Evolutionary conservation across 2,888 invertebrate genomes (phyloP).

Genomic region (Galerucella calmariensis): DNA sequence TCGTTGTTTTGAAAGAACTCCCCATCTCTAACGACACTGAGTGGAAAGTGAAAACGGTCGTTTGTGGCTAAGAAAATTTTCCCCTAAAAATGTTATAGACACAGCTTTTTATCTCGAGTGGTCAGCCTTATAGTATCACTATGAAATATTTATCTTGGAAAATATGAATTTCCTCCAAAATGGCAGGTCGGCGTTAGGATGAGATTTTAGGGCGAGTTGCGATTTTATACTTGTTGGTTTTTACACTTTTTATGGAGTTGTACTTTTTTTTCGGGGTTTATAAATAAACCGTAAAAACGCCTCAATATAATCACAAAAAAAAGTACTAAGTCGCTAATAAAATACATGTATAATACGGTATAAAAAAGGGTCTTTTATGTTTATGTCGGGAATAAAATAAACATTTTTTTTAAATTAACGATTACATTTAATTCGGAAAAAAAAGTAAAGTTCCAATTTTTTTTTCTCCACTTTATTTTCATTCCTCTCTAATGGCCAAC

Average conservation of each 20-base stretch:
- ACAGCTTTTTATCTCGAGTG: slow-evolving; percentile 48
- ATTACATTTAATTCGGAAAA: too few species aligned
- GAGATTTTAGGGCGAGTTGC: slow-evolving; percentile 23
- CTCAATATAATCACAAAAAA: background rate
- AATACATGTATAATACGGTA: too few species aligned
- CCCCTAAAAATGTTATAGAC: slow-evolving; percentile 48
- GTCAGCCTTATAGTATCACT: slow-evolving; percentile 44
- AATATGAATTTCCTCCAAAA: slow-evolving; percentile 39
- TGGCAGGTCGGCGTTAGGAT: slow-evolving; percentile 22
- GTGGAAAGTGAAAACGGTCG: slow-evolving; percentile 61
- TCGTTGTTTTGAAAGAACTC: background rate
- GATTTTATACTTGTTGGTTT: slow-evolving; percentile 13
- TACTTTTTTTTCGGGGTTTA: background rate
- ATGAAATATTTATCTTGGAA: slow-evolving; percentile 48
- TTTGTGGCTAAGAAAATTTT: slow-evolving; percentile 53
- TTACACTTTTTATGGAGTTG: slow-evolving; percentile 24
- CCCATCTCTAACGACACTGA: slow-evolving; percentile 50
- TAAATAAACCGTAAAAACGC: background rate
- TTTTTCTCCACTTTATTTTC: background rate
- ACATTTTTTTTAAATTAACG: too few species aligned
- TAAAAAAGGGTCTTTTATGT: too few species aligned
- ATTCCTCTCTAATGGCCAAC: background rate
- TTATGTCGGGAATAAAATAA: too few species aligned
- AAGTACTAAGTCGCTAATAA: background rate
- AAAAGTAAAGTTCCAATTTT: too few species aligned